Base-by-base conservation (phyloP, 2,113 vertebrate genomes). In the Tychaedon coryphoeus region DNA sequence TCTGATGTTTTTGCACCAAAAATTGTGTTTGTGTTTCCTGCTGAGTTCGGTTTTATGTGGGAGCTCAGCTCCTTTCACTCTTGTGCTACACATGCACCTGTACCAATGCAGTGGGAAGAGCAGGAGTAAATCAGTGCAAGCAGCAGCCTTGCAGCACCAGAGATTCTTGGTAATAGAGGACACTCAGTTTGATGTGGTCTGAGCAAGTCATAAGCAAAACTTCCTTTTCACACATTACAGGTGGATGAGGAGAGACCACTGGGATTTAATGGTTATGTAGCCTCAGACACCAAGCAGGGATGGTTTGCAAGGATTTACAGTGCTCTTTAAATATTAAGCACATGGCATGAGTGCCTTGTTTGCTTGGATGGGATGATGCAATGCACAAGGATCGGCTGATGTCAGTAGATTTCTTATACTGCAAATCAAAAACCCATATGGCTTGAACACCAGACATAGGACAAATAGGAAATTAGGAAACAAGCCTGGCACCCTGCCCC, bases 361-460 rank as follows among this genome's bases (percentile, higher is more conserved):
- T 96, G 81, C 23, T 31, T 84, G 36, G 76, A 84, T 34, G n/a
- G 62, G 25, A 26, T 93, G 95, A 85, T 92, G 95, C 86, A 97
- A 95, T 64, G 64, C 61, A 40, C 65, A 64, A 34, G 56, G 40
- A 89, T 89, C 36, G 77, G 88, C 92, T 96, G 91, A 94, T 76
- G 76, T 77, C 79, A 74, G 47, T 67, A 74, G 58, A 80, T 92
- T 47, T 23, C 38, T 88, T 90, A n/a, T 28, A 92, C 14, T 91
- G 65, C 80, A 95, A 89, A 64, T 91, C 69, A 93, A 88, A 93
- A 92, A 2, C 60, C 61, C 7, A 1, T 48, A 67, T 1, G 6
- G 57, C 62, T 92, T 75, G 42, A 57, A 76, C 51, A 51, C 47
- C 56, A 86, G 65, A 47, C 53, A 8, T 0, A 56, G 38, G 22